Conservation (phyloP, 2,113 vertebrate genomes). For the Atherinomorus stipes region DNA sequence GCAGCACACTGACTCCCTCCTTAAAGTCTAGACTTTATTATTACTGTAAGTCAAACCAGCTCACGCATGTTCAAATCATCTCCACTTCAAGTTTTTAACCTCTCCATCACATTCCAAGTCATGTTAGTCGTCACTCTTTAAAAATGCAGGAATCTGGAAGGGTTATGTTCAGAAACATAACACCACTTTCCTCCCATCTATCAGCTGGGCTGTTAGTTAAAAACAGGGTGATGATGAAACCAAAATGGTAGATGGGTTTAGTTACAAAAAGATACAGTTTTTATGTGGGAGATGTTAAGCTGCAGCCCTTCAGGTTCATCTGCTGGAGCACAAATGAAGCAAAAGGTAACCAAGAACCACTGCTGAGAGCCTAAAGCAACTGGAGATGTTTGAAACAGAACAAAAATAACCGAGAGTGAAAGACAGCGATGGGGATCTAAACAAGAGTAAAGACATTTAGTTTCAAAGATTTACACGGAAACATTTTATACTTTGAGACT, state of each 20-base stretch:
- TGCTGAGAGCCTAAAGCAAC: conserved; percentile 52
- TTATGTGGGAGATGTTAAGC: conserved; percentile 59
- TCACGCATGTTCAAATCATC: background rate
- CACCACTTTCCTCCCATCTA: conserved; percentile 47
- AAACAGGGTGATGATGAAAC: conserved; percentile 41
- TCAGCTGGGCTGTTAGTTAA: conserved; percentile 29
- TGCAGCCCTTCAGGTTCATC: conserved; percentile 68
- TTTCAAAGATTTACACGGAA: no score
- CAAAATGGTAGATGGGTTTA: conserved; percentile 63
- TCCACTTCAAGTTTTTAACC: conserved; percentile 12
- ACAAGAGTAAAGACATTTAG: no score
- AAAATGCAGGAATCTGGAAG: conserved; percentile 39
- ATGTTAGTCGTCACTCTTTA: conserved; percentile 16
- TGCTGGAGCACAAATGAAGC: conserved; percentile 55
- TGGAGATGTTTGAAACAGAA: conserved; percentile 39
- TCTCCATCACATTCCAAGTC: conserved; percentile 21
- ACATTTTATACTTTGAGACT: background rate
- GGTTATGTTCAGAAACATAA: conserved; percentile 42
- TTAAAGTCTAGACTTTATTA: no score
- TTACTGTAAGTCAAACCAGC: no score
- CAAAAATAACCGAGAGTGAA: conserved; percentile 61
- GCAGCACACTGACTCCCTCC: no score
- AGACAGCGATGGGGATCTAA: conserved; percentile 12
- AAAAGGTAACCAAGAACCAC: conserved; percentile 56
- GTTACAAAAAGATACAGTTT: conserved; percentile 36